phyloP scores from a whole-genome alignment of 2,888 invertebrate genomes.

The Gymnocheta viridis region DNA sequence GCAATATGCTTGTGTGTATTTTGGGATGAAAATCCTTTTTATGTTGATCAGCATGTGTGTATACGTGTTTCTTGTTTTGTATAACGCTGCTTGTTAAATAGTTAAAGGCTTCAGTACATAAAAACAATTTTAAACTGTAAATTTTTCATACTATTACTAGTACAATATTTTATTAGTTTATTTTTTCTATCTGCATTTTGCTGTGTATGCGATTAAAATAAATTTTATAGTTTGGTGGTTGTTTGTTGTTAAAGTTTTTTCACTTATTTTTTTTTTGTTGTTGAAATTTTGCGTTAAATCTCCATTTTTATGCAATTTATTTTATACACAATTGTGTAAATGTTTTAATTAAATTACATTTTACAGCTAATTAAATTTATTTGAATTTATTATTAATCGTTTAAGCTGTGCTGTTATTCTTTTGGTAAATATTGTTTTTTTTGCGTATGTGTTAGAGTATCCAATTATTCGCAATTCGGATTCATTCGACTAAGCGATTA shows the following conservation, averaged over 20 bases:
- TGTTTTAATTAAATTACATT: slow-evolving; percentile 70
- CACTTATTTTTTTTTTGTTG: background rate
- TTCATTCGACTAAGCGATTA: too few species aligned
- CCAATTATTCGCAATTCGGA: too few species aligned
- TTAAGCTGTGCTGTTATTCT: slow-evolving; percentile 67
- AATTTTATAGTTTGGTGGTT: slow-evolving; percentile 52
- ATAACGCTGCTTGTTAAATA: slow-evolving; percentile 50
- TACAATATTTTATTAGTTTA: slow-evolving; percentile 50
- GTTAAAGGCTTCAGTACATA: slow-evolving; percentile 59
- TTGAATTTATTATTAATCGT: slow-evolving; percentile 70
- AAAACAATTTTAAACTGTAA: slow-evolving; percentile 65
- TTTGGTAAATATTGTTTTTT: slow-evolving; percentile 60
- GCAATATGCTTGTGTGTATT: slow-evolving; percentile 34
- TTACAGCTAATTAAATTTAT: slow-evolving; percentile 71
- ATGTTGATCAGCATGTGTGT: slow-evolving; percentile 5
- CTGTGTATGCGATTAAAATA: slow-evolving; percentile 33
- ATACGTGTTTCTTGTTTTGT: slow-evolving; percentile 15
- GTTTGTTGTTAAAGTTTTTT: slow-evolving; percentile 35
- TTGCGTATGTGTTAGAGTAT: background rate
- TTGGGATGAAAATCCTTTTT: slow-evolving; percentile 44
- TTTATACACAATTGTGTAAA: slow-evolving; percentile 67
- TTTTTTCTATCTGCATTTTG: slow-evolving; percentile 25
- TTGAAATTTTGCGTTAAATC: slow-evolving; percentile 28
- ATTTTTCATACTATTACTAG: slow-evolving; percentile 62
- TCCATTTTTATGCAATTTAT: slow-evolving; percentile 59